These are phyloP conservation scores for Anguilla rostrata DNA, from an alignment of 2,113 vertebrate species.

Conservation along the genomic window DNA sequence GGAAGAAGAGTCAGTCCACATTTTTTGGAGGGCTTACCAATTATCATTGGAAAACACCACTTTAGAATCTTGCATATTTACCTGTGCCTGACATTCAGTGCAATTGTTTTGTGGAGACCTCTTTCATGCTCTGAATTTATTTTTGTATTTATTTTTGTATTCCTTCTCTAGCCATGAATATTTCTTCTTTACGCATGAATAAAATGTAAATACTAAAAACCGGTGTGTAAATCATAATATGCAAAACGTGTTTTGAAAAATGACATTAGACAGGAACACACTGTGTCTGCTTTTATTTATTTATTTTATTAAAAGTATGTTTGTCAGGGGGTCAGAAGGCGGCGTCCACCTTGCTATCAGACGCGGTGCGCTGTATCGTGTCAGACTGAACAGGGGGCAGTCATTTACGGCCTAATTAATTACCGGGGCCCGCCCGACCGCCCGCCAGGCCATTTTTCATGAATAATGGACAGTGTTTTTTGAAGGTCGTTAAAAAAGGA, in stretches of 20 bases:
- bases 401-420: background rate
- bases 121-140: too few species aligned
- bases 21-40: too few species aligned
- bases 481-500: conserved; percentile 6
- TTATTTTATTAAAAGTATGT: background rate
- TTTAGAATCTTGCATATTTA: too few species aligned
- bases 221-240: background rate
- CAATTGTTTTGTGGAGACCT: too few species aligned
- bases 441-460: background rate
- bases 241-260: background rate
- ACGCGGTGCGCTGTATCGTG: background rate
- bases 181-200: too few species aligned
- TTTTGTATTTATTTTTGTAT: too few species aligned
- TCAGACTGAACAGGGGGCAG: background rate
- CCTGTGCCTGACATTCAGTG: too few species aligned
- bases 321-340: background rate
- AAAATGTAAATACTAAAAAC: background rate
- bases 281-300: background rate
- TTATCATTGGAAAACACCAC: too few species aligned
- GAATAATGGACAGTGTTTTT: background rate
- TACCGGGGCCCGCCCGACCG: background rate
- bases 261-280: background rate
- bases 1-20: too few species aligned
- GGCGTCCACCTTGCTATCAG: background rate
- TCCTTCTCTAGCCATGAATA: too few species aligned